phyloP scores from a whole-genome alignment of 2,797 vertebrate genomes.

The Hyperoplus immaculatus region DNA sequence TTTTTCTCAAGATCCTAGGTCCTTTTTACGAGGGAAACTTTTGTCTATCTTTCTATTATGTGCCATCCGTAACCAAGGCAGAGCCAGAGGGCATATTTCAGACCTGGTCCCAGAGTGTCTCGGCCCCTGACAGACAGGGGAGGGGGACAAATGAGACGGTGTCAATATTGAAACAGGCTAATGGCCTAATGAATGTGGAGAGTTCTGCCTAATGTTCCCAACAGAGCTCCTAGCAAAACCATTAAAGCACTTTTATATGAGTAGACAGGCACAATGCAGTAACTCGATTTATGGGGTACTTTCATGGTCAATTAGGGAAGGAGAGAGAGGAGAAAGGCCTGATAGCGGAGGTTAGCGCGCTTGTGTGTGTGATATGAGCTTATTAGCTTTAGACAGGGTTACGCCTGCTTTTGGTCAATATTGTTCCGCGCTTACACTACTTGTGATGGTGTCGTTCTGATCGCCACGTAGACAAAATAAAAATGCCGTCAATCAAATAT shows the following conservation, averaged over 20 bases:
- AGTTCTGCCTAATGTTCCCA: slow-evolving; percentile 81
- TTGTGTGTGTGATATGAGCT: slow-evolving; percentile 43
- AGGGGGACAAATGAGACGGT: slow-evolving; percentile 74
- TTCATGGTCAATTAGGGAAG: slow-evolving; percentile 80
- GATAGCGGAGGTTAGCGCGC: slow-evolving; percentile 48
- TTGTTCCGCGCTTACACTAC: slow-evolving; percentile 27
- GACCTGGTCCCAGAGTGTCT: slow-evolving; percentile 65
- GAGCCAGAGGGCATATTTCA: slow-evolving; percentile 55
- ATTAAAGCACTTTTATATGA: slow-evolving; percentile 82
- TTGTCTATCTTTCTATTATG: background rate
- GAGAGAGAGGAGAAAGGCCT: slow-evolving; percentile 68
- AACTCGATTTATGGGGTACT: slow-evolving; percentile 80
- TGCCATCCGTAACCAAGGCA: slow-evolving; percentile 23
- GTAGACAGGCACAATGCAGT: slow-evolving; percentile 79
- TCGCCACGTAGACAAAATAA: slow-evolving; percentile 31
- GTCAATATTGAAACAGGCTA: slow-evolving; percentile 81
- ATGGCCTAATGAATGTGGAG: slow-evolving; percentile 79
- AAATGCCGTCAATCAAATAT: slow-evolving; percentile 43
- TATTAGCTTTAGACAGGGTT: slow-evolving; percentile 65
- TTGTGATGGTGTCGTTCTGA: slow-evolving; percentile 36
- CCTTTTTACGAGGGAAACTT: background rate
- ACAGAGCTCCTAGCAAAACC: slow-evolving; percentile 80
- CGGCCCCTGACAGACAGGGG: slow-evolving; percentile 56
- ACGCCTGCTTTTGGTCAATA: slow-evolving; percentile 60
- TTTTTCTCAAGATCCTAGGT: background rate